Base-by-base conservation (phyloP, 2,888 invertebrate genomes). In the Epicampocera succincta region DNA sequence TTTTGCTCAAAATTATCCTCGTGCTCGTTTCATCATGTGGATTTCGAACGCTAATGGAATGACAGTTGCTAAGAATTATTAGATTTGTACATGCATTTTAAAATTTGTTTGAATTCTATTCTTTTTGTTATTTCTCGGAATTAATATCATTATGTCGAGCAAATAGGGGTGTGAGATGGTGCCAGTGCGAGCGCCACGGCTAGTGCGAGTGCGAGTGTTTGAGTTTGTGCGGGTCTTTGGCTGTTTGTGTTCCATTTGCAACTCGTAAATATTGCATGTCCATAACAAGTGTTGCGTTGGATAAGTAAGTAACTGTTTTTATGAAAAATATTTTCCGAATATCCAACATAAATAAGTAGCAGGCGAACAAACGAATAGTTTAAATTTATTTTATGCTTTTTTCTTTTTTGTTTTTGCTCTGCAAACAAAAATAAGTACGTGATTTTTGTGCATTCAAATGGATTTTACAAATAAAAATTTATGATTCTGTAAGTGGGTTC, bases 61-160 rank as follows among this genome's bases (percentile, higher is more conserved):
- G 85, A 85, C 85, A 85, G 85, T 84, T 84, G 78, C 68, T 48
- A 84, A 85, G 86, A 87, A 85, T 86, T 87, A 87, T 86, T 85
- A 86, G 85, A 85, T 84, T 76, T 81, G 85, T 84, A 85, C 86
- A 86, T 86, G 86, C 83, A 84, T 73, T 65, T 71, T 73, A 68
- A 81, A 75, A 40, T 15, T 54, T 33, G 29, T 46, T 60, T 58
- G 15, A 60, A 8, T 63, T 33, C 25, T 48, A 60, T 68, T 71
- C 21, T 63, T 54, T 65, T 56, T 8, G 21, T 58, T 58, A 33
- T 76, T 73, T 77, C 33, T 77, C n/a, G 40, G 68, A 74, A 74
- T 65, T 69, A 69, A 78, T 69, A 71, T 74, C 65, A 82, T 82
- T 82, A 78, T 69, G 38, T 46, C 40, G 17, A 60, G 69, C 58